These are phyloP conservation scores for Meda fulgida DNA, from an alignment of 2,797 vertebrate species.

Conservation along the genomic window DNA sequence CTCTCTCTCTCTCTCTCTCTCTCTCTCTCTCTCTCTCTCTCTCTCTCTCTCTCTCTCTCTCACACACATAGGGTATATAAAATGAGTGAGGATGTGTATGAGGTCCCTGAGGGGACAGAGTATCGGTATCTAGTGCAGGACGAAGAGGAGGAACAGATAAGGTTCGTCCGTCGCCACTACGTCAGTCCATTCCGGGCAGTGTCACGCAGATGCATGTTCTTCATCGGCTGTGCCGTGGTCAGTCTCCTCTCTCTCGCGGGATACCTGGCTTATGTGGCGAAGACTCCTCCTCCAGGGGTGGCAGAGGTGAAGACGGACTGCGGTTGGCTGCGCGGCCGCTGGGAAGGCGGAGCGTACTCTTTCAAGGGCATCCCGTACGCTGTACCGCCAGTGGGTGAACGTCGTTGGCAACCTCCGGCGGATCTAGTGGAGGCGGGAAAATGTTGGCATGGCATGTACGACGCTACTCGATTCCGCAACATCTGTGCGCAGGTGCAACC, in stretches of 20 bases:
- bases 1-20: not conserved
- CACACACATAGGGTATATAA: conserved; percentile 59
- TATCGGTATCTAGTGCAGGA: conserved; percentile 83
- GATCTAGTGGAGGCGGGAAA: conserved; percentile 45
- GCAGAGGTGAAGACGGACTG: conserved; percentile 69
- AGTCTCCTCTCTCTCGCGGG: conserved; percentile 71
- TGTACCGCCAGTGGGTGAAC: conserved; percentile 69
- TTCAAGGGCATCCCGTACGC: conserved; percentile 82
- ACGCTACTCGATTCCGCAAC: conserved; percentile 72
- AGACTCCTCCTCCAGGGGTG: conserved; percentile 67
- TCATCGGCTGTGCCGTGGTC: conserved; percentile 68
- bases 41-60: too few relatives aligned
- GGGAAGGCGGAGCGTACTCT: conserved; percentile 71
- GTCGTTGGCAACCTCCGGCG: conserved; percentile 76
- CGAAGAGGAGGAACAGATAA: conserved; percentile 74
- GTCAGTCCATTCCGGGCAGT: conserved; percentile 75
- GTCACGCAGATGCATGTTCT: conserved; percentile 73
- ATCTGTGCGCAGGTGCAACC: conserved; percentile 76
- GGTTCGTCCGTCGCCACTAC: conserved; percentile 73
- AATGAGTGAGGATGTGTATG: conserved; percentile 77
- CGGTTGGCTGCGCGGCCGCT: conserved; percentile 64
- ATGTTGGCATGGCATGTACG: conserved; percentile 59
- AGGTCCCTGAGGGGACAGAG: conserved; percentile 75
- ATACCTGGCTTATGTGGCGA: conserved; percentile 77
- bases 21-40: too few relatives aligned